A percentile compares a stretch with the other conserved stretches of the same genome.
Conservation (phyloP, 2,113 vertebrate genomes). For the Onychorhynchus coronatus region DNA sequence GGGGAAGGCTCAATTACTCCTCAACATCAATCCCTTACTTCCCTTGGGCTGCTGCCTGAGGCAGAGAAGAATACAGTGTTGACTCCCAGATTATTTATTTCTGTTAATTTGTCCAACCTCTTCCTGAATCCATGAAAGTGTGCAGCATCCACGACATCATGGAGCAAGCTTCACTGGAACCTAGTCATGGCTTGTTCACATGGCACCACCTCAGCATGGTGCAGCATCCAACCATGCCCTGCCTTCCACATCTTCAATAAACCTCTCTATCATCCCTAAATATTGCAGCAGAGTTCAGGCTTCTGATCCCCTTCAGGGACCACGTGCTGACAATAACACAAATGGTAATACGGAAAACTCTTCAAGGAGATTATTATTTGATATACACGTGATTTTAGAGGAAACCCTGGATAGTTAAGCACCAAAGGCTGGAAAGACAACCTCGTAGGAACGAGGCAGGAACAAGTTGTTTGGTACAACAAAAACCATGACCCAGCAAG, state of each 20-base stretch:
- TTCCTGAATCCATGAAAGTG: not conserved
- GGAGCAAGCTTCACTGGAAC: not conserved
- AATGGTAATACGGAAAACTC: not conserved
- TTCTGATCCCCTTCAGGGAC: not conserved
- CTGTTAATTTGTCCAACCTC: not conserved
- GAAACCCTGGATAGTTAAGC: not conserved
- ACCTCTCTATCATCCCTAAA: not conserved
- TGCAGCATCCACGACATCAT: not conserved
- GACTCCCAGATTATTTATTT: not conserved
- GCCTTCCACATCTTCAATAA: not conserved
- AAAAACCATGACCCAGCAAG: not conserved
- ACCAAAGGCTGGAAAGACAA: not conserved
- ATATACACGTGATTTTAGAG: not conserved
- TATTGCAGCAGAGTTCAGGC: not conserved
- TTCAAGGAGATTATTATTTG: not conserved
- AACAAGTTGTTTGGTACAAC: not conserved
- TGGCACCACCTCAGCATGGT: accelerated
- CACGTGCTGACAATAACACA: not conserved
- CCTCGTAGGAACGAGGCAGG: accelerated
- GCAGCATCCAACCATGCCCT: not conserved
- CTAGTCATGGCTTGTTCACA: not conserved
- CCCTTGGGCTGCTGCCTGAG: accelerated
- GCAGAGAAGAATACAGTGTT: not conserved
- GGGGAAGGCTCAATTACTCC: not conserved
- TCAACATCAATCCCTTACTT: not conserved